Evolutionary conservation across 2,797 vertebrate species (phyloP).

Genomic region (Leontopithecus rosalia): DNA sequence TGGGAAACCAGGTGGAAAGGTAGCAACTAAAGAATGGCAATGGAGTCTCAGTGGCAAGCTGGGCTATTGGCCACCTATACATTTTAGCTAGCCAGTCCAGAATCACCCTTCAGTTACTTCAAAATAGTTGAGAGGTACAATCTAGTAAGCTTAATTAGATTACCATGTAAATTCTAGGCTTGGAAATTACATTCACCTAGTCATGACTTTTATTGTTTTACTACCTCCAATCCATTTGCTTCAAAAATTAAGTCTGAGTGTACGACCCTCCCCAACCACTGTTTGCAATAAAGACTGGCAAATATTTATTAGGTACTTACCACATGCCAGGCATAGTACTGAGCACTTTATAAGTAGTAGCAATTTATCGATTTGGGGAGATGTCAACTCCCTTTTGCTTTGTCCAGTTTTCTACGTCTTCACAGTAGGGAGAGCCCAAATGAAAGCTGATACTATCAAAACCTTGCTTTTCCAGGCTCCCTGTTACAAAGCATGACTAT

Average conservation of each 20-base stretch:
- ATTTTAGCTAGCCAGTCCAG: neutral
- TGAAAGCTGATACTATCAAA: neutral
- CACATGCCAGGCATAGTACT: neutral
- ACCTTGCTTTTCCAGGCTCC: slow-evolving; percentile 17
- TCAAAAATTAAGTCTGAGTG: neutral
- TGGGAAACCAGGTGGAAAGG: neutral
- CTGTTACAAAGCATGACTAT: neutral
- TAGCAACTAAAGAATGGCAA: neutral
- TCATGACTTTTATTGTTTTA: neutral
- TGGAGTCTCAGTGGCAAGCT: neutral
- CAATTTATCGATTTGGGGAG: neutral
- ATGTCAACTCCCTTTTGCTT: neutral
- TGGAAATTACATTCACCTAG: neutral
- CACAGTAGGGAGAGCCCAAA: neutral
- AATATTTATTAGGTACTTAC: neutral
- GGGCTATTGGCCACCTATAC: neutral
- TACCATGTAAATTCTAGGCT: neutral
- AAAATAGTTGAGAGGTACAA: neutral
- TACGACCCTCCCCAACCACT: neutral
- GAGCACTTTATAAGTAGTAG: neutral
- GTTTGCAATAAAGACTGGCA: neutral
- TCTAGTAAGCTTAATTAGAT: neutral
- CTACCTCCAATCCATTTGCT: neutral
- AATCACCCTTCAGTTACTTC: slow-evolving; percentile 4
- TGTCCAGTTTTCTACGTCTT: neutral